Evolutionary conservation across 2,113 vertebrate species (phyloP).

Genomic region (Anthoscopus minutus): DNA sequence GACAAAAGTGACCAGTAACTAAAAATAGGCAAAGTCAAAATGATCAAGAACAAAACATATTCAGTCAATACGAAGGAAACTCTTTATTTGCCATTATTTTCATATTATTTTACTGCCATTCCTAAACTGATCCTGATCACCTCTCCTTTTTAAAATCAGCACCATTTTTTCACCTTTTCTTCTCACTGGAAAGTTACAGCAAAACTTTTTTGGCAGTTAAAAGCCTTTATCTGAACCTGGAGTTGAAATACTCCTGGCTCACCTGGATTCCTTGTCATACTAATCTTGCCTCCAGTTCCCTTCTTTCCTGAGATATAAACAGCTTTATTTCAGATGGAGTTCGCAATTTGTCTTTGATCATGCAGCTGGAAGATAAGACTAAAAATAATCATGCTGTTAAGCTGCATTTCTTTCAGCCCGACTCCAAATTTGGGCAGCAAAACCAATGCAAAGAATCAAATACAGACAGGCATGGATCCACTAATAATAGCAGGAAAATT

Average conservation of each 20-base stretch:
- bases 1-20: neutral
- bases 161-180: neutral
- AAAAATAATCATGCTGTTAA: neutral
- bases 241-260: neutral
- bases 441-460: neutral
- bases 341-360: neutral
- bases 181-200: neutral
- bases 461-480: neutral
- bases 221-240: neutral
- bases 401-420: neutral
- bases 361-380: neutral
- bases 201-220: neutral
- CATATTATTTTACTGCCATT: neutral
- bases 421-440: neutral
- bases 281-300: neutral
- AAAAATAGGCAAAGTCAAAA: neutral
- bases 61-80: neutral
- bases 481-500: neutral
- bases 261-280: neutral
- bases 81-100: neutral
- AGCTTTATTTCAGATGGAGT: neutral
- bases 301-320: neutral
- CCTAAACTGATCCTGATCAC: neutral
- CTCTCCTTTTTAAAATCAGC: neutral
- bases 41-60: neutral